These are phyloP conservation scores for Labia minor DNA, from an alignment of 2,888 invertebrate species.

Conservation along the genomic window DNA sequence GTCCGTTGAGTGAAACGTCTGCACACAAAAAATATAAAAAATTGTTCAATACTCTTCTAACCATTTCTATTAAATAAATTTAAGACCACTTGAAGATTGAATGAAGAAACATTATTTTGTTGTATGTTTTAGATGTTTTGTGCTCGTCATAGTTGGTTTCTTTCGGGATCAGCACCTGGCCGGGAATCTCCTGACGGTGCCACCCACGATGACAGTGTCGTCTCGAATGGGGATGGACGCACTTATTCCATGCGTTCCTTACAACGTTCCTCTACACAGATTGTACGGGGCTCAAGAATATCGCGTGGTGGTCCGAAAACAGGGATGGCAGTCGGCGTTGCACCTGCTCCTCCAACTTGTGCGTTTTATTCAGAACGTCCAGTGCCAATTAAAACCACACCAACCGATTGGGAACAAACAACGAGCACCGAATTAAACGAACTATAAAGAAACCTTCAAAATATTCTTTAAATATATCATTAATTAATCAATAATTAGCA, in stretches of 20 bases:
- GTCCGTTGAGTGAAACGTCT: too few species aligned
- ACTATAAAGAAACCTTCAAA: too few species aligned
- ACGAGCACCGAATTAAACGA: conserved; percentile 15
- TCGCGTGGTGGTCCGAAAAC: conserved; percentile 28
- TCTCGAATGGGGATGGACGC: conserved; percentile 64
- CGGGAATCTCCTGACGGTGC: conserved; percentile 57
- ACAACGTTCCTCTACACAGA: conserved; percentile 35
- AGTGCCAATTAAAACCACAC: conserved; percentile 20
- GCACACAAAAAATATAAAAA: too few species aligned
- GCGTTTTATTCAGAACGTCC: conserved; percentile 42
- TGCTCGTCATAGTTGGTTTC: conserved; percentile 32
- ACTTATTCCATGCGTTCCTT: conserved; percentile 50
- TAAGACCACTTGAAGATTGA: too few species aligned
- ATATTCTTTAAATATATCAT: too few species aligned
- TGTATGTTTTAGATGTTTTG: background rate
- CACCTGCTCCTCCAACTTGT: conserved; percentile 41
- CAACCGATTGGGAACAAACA: conserved; percentile 4
- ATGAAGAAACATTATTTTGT: too few species aligned
- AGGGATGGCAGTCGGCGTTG: conserved; percentile 30
- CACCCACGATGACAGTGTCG: conserved; percentile 73
- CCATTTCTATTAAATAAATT: too few species aligned
- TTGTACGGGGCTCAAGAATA: conserved; percentile 32
- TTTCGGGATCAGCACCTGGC: conserved; percentile 33
- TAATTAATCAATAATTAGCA: too few species aligned
- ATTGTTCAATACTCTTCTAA: too few species aligned